Evolutionary conservation across 2,113 vertebrate genomes (phyloP), one percentile per base, ranked within the genome.

Genomic region (Percina caprodes): DNA sequence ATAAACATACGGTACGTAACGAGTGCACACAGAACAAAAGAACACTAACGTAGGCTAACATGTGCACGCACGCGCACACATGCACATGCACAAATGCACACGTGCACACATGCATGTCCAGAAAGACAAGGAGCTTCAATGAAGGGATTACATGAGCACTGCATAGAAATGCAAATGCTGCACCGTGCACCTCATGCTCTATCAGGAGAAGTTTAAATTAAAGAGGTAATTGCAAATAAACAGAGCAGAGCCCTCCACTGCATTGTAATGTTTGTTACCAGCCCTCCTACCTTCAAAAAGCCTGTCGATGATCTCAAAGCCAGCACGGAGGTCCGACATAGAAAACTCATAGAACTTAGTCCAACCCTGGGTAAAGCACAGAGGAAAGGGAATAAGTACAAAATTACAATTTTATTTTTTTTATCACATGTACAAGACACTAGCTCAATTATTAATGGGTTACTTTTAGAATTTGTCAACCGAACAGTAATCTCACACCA

Each of bases 271-370:
- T 42, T 26, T 42, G 75, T 23, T 23, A 66, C 16, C 23, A 65
- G 26, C 2, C 8, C 5, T 89, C 96, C 91, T 93, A 99, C 98
- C 97, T 89, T 97, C 96, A 93, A 98, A 99, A 42, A 99, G 96
- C 30, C 95, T 92, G 90, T 99, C 96, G 63, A 99, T 98, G 86
- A 99, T 97, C 78, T 97, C 96, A 89, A 96, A 99, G 8, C 97
- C 97, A 74, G 98, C 98, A 35, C 97, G 97, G 55, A 99, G 96
- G 91, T 99, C 98, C 18, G 98, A 97, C 84, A 98, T 92, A 58
- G 98, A 99, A 92, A 99, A 99, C 89, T 99, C 98, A 77, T 99
- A 99, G 93, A 99, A 99, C 77, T 99, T 98, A n/a, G 98, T 99
- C 98, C 98, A 99, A 49, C 98, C 98, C 98, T 99, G 79, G 13